Base-by-base conservation (phyloP, 1,140 invertebrate species). In the Scaptomyza hsui region DNA sequence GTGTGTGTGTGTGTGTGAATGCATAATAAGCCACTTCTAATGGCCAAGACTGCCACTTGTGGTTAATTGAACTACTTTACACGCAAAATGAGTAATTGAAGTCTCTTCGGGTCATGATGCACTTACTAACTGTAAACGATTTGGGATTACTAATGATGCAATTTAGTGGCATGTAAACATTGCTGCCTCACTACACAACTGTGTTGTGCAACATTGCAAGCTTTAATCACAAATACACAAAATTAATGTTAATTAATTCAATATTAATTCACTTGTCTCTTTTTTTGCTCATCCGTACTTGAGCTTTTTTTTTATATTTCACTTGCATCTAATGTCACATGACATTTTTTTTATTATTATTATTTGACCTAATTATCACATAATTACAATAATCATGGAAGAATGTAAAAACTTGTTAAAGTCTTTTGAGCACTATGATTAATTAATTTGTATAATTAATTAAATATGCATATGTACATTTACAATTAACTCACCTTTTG, bases 1-100 rank as follows among this genome's bases (percentile, higher is more conserved):
- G 35, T 72, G 69, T 45, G 68, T 42, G 35, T 72, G 69, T n/a
- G n/a, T 45, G 68, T 42, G 35, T 72, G 69, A 52, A 68, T 75
- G 75, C 77, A 79, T 78, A 78, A 77, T 79, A 62, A 77, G 60
- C 51, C 35, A 62, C 49, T 79, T 74, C 74, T 72, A 75, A 72
- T 67, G 68, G 41, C 45, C 57, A 37, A 15, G 6, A 26, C 6
- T 60, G 21, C 26, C 29, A 64, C 29, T 56, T 64, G 44, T 24
- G 52, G 68, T 60, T 78, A 74, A 78, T 79, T 79, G 75, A 42
- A 78, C 76, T 70, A 64, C 70, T 77, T 78, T 53, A 29, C 18
- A 35, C 13, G 39, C 53, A 26, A 55, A 29, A 16, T 55, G 49
- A 39, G 42, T 69, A 69, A 69, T 63, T 69, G 6, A 15, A 41